phyloP scores from a whole-genome alignment of 2,797 vertebrate genomes.

The Acanthiza pusilla region DNA sequence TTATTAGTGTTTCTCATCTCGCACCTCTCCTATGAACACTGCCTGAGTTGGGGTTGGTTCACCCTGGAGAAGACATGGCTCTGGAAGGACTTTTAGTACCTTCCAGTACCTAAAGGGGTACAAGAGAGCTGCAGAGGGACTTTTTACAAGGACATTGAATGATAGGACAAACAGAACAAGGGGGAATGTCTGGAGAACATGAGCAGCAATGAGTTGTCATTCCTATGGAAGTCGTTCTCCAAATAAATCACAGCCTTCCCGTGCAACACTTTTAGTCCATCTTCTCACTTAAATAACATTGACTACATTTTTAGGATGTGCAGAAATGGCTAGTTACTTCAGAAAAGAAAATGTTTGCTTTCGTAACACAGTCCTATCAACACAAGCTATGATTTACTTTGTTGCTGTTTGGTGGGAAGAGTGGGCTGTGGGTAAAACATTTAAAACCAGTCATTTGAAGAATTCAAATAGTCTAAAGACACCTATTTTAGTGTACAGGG shows the following conservation, averaged over 20 bases:
- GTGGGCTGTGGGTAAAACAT: not conserved
- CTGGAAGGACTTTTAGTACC: not conserved
- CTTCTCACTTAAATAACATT: not conserved
- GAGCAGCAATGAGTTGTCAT: not conserved
- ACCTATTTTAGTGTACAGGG: not conserved
- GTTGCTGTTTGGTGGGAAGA: not conserved
- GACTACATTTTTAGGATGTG: not conserved
- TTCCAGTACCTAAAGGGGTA: not conserved
- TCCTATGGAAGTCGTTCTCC: not conserved
- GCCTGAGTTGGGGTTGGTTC: accelerated
- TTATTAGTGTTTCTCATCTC: too few relatives aligned
- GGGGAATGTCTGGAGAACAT: not conserved
- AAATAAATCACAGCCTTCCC: not conserved
- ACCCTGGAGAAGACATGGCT: not conserved
- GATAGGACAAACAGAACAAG: not conserved
- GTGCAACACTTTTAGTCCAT: not conserved
- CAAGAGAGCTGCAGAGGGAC: not conserved
- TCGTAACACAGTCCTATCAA: not conserved
- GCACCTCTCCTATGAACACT: not conserved
- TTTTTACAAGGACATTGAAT: not conserved
- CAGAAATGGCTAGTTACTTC: not conserved
- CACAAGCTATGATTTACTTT: not conserved
- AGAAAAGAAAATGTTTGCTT: not conserved
- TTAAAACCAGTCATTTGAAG: not conserved
- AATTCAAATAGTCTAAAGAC: not conserved